phyloP scores from a whole-genome alignment of 1,140 invertebrate genomes.

The Chrysomallon squamiferum region DNA sequence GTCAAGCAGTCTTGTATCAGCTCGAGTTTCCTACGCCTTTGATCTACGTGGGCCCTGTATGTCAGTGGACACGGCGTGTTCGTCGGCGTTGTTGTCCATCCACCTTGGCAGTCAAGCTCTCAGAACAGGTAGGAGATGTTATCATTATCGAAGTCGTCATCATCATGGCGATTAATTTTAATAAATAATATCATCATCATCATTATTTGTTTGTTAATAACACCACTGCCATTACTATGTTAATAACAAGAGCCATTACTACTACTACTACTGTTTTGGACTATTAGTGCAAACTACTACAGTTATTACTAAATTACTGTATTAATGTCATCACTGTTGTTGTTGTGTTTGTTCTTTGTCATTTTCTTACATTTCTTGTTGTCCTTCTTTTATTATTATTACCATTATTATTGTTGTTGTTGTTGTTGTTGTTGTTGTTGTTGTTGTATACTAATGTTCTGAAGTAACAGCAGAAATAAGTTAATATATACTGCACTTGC shows the following conservation, averaged over 20 bases:
- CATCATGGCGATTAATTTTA: too few species aligned
- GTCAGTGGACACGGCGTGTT: conserved; percentile 46
- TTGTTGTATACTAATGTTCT: too few species aligned
- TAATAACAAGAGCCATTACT: not conserved
- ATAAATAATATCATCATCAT: too few species aligned
- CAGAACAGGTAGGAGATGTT: conserved; percentile 23
- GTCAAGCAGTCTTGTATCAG: conserved; percentile 35
- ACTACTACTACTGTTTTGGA: too few species aligned
- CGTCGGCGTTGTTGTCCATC: conserved; percentile 40
- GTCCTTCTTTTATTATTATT: too few species aligned
- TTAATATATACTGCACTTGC: not conserved
- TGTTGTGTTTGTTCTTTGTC: too few species aligned
- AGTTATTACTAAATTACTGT: too few species aligned
- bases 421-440: not conserved
- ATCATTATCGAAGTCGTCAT: too few species aligned
- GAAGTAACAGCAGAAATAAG: not conserved
- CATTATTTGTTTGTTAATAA: too few species aligned
- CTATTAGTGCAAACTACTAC: too few species aligned
- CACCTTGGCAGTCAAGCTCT: conserved; percentile 30
- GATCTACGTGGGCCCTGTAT: conserved; percentile 43
- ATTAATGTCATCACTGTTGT: too few species aligned
- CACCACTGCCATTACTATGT: not conserved
- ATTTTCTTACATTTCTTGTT: too few species aligned
- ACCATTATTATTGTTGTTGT: not conserved
- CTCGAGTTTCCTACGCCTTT: conserved; percentile 39